A percentile compares a stretch with the other conserved stretches of the same genome.
Conservation (phyloP, 1,140 invertebrate genomes). For the Neuroterus valhalla region DNA sequence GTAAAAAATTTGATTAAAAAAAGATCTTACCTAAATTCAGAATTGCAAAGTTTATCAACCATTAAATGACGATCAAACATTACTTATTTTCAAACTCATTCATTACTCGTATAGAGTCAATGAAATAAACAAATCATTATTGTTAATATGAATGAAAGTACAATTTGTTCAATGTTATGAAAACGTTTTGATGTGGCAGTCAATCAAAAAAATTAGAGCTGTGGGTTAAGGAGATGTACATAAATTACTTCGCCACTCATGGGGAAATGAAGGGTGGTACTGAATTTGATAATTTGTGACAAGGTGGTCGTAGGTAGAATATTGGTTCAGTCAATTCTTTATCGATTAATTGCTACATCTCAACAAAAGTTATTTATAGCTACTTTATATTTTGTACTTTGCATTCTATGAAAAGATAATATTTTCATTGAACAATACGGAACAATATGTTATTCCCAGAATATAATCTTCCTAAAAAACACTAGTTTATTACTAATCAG, state of each 20-base stretch:
- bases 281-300: background rate
- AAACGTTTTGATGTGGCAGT: background rate
- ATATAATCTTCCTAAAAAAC: no score
- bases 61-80: no score
- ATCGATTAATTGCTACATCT: background rate
- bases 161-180: background rate
- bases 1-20: no score
- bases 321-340: background rate
- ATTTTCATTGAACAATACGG: no score
- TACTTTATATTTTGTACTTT: no score
- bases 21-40: no score
- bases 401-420: no score
- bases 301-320: background rate
- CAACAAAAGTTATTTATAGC: no score
- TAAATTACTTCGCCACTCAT: conserved; percentile 11
- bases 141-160: background rate
- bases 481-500: no score
- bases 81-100: background rate
- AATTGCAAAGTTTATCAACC: no score
- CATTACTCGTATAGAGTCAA: background rate
- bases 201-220: conserved; percentile 8
- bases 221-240: conserved; percentile 8
- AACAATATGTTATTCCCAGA: no score
- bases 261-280: background rate
- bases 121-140: background rate